Conservation (phyloP, 2,888 invertebrate genomes). For the Eilema griseolum region DNA sequence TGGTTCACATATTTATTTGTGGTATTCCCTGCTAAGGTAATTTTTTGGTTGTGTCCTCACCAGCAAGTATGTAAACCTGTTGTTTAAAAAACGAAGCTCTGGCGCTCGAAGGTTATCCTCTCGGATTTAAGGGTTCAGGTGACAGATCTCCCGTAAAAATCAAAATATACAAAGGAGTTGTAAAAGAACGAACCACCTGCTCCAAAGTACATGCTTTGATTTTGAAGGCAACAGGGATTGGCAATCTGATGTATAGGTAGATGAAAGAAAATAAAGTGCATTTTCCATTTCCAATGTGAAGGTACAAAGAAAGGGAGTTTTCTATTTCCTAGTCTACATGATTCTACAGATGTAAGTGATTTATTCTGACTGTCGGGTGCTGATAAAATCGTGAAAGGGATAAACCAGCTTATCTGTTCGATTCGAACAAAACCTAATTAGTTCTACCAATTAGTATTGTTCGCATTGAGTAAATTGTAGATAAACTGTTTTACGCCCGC, state of each 20-base stretch:
- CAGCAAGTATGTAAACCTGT: no score
- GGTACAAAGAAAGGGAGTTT: neutral
- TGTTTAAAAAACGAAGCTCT: no score
- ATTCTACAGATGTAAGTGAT: neutral
- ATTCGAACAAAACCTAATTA: neutral
- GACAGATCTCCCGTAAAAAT: no score
- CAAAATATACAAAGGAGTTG: no score
- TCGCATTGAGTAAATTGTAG: neutral
- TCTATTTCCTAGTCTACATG: neutral
- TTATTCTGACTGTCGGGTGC: neutral
- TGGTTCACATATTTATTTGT: neutral
- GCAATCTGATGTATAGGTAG: no score
- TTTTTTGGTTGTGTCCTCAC: neutral
- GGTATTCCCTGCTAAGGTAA: neutral
- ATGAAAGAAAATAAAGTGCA: neutral
- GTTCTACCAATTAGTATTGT: constrained; percentile 2
- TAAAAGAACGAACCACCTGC: no score
- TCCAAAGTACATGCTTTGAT: no score
- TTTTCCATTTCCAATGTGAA: neutral
- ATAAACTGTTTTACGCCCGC: neutral
- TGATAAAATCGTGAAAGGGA: neutral
- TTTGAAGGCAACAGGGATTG: no score
- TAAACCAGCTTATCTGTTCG: neutral
- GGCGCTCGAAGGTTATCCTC: no score
- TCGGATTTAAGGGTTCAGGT: no score